Percentiles rank a stretch among this genome's conserved stretches.
These are phyloP conservation scores for Exephanes ischioxanthus DNA, from an alignment of 2,888 invertebrate species.

Conservation along the genomic window DNA sequence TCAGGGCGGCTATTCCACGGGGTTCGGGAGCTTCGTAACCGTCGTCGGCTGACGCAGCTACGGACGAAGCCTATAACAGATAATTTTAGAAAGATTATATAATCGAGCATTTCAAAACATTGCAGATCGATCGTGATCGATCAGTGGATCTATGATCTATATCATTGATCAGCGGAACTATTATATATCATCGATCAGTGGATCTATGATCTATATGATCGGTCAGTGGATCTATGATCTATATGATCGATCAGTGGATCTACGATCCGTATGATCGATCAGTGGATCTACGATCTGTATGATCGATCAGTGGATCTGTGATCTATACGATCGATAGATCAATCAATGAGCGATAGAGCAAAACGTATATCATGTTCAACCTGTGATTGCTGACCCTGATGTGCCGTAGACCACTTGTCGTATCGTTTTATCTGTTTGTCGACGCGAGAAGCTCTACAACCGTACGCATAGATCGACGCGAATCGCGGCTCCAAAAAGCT, in stretches of 20 bases:
- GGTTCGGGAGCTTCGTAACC: constrained; percentile 79
- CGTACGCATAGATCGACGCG: constrained; percentile 94
- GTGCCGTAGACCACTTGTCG: constrained; percentile 76
- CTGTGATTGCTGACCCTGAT: constrained; percentile 10
- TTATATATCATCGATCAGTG: not conserved
- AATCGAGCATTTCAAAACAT: not conserved
- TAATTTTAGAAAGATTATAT: not conserved
- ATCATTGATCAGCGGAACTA: too few relatives aligned
- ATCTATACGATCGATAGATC: not conserved
- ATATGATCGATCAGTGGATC: not conserved
- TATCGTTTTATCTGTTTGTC: constrained; percentile 81
- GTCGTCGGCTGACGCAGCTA: constrained; percentile 39
- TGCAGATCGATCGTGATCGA: not conserved
- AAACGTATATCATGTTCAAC: not conserved
- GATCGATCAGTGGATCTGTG: not conserved
- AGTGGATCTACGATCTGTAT: not conserved
- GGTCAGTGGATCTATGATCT: not conserved
- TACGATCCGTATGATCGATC: not conserved
- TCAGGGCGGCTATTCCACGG: constrained; percentile 71
- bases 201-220: too few relatives aligned
- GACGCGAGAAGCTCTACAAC: constrained; percentile 87
- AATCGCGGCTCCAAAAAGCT: constrained; percentile 94
- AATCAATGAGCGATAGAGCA: not conserved
- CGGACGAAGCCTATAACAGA: constrained; percentile 33
- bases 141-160: not conserved